Base-by-base conservation (phyloP, 37 sponge, comb jelly and placozoan species). In the Bolinopsis microptera region DNA sequence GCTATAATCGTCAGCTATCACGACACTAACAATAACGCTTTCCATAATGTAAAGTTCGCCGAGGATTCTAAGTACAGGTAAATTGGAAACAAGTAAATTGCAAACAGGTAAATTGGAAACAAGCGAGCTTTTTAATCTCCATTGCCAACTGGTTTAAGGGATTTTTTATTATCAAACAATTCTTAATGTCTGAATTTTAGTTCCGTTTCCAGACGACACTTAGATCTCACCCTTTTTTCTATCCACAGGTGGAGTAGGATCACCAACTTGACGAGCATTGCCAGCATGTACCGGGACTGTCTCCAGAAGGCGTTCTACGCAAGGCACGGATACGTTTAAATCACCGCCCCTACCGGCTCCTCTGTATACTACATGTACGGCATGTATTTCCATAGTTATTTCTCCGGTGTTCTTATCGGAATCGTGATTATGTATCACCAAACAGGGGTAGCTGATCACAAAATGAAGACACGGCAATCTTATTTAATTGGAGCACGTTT, bases 11-110 rank as follows among this genome's bases (percentile, higher is more conserved):
- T 35, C 82, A 80, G 82, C 32, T 80, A 80, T 36, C 82, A 80
- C 23, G 82, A 80, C 37, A 2, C 74, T 22, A 70, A 28, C 74
- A 22, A 70, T n/a, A 70, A 70, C 74, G 74, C 74, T 70, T 70
- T 70, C 74, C 30, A 13, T 13, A 5, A 48, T 48, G 9, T 48
- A 13, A 13, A 5, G 5, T 48, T 48, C 61, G 9, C 61, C 5
- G 61, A 48, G 61, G 13, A 48, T 13, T 48, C 61, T 13, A 48
- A 48, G 9, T 48, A 18, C 13, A 48, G 61, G 61, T 48, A 18
- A 18, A 13, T 48, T 18, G 61, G 9, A 48, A 48, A 13, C 61
- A 48, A 5, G 61, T 48, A 18, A 18, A 13, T 48, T 18, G 61
- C 61, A 48, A 48, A 13, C 61, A 48, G 9, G 61, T 48, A 18